Evolutionary conservation across 2,113 vertebrate species (phyloP).

Genomic region (Stictonetta naevosa): DNA sequence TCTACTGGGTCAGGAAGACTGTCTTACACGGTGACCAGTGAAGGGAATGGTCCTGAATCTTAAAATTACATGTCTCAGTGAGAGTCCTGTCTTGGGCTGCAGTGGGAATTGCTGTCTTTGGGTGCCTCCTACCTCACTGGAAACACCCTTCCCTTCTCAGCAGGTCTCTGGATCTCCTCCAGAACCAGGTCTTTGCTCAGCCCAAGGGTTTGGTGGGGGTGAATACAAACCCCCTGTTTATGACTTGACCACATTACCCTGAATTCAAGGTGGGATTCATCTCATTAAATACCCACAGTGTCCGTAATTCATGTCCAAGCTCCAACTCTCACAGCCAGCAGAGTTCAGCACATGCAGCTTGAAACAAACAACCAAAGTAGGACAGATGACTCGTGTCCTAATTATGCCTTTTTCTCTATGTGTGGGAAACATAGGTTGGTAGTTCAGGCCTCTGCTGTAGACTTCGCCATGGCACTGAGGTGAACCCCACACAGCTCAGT

Average conservation of each 20-base stretch:
- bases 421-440: fast-evolving
- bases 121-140: not conserved
- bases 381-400: no score
- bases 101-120: not conserved
- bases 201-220: not conserved
- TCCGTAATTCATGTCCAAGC: not conserved
- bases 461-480: not conserved
- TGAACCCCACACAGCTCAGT: not conserved
- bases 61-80: not conserved
- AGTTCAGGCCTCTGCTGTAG: not conserved
- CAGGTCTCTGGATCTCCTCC: not conserved
- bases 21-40: not conserved
- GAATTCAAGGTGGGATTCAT: not conserved
- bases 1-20: not conserved
- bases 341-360: not conserved
- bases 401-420: not conserved
- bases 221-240: not conserved
- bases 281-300: not conserved
- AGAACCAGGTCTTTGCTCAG: not conserved
- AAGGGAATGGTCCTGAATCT: fast-evolving
- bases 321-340: not conserved
- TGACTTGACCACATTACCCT: not conserved
- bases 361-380: not conserved
- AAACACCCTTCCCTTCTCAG: not conserved
- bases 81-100: not conserved